A percentile compares a stretch with the other conserved stretches of the same genome.
Evolutionary conservation across 2,113 vertebrate species (phyloP).

Genomic region (Amia ocellicauda): DNA sequence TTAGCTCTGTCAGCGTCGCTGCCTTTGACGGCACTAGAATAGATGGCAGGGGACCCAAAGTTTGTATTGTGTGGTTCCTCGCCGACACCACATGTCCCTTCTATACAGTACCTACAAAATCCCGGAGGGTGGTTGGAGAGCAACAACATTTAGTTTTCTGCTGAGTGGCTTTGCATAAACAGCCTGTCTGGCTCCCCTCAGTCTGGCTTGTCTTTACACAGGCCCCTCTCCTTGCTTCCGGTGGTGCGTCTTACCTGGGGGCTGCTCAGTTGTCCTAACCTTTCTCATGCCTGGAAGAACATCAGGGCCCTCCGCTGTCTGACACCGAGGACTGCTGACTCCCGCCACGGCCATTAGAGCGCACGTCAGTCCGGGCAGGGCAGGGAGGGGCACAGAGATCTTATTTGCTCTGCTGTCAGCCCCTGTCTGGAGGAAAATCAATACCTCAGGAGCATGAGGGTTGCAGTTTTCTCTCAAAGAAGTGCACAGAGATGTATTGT

Average conservation of each 20-base stretch:
- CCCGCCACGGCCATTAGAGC: neutral
- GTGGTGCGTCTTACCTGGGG: neutral
- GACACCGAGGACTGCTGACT: neutral
- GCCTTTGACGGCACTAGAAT: too few relatives aligned
- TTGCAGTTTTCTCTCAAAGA: neutral
- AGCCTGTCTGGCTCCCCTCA: slow-evolving; percentile 4
- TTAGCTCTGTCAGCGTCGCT: too few relatives aligned
- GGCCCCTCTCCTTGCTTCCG: neutral
- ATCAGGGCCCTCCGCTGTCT: neutral
- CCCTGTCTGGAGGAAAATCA: too few relatives aligned
- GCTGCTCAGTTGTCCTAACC: slow-evolving; percentile 1
- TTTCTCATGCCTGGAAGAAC: neutral
- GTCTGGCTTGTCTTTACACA: slow-evolving; percentile 10
- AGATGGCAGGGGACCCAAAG: too few relatives aligned
- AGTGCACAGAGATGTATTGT: too few relatives aligned
- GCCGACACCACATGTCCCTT: too few relatives aligned
- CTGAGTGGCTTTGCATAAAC: too few relatives aligned
- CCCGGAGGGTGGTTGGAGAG: neutral
- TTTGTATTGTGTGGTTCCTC: too few relatives aligned
- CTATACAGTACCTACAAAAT: too few relatives aligned
- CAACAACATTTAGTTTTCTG: neutral
- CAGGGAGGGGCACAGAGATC: too few relatives aligned
- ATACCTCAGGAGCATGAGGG: neutral
- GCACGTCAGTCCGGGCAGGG: neutral
- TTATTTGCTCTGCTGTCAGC: too few relatives aligned